These are phyloP conservation scores for Arrhopalites spinosus DNA, from an alignment of 2,888 invertebrate species.

Conservation along the genomic window DNA sequence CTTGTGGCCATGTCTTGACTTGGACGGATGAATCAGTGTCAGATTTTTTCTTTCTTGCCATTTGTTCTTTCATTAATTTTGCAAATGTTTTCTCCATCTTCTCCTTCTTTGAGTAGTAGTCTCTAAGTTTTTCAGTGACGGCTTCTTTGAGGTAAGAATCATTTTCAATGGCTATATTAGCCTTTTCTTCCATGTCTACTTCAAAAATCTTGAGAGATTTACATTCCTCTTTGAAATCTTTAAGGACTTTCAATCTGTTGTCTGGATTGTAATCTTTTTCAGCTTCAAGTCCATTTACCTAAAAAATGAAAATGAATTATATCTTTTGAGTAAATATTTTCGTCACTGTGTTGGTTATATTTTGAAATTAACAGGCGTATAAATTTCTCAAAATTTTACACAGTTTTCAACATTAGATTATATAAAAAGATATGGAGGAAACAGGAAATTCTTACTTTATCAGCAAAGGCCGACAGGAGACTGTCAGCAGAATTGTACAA, in stretches of 20 bases:
- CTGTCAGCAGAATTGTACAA: constrained; percentile 22
- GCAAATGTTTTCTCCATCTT: constrained; percentile 34
- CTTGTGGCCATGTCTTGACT: constrained; percentile 76
- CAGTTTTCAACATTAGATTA: background rate
- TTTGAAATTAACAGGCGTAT: background rate
- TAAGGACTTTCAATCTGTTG: constrained; percentile 18
- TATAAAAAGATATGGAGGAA: background rate
- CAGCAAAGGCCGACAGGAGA: constrained; percentile 7
- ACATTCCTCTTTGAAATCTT: constrained; percentile 23
- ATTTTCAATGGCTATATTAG: background rate
- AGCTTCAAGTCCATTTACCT: constrained; percentile 5
- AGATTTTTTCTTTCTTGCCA: constrained; percentile 33
- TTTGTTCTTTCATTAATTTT: constrained; percentile 31
- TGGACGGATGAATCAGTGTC: constrained; percentile 59
- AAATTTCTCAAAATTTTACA: background rate
- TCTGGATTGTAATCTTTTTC: constrained; percentile 5
- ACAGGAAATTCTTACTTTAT: constrained; percentile 11
- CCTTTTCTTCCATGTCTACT: constrained; percentile 17
- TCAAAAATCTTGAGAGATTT: constrained; percentile 19
- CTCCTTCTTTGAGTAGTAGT: constrained; percentile 21
- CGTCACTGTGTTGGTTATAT: background rate
- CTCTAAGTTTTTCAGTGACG: background rate
- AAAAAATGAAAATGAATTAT: background rate
- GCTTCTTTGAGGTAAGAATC: constrained; percentile 12
- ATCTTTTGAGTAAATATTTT: background rate